Percentiles rank a stretch among this genome's conserved stretches.
phyloP scores from a whole-genome alignment of 2,113 vertebrate species.

The Tretioscincus oriximinensis region DNA sequence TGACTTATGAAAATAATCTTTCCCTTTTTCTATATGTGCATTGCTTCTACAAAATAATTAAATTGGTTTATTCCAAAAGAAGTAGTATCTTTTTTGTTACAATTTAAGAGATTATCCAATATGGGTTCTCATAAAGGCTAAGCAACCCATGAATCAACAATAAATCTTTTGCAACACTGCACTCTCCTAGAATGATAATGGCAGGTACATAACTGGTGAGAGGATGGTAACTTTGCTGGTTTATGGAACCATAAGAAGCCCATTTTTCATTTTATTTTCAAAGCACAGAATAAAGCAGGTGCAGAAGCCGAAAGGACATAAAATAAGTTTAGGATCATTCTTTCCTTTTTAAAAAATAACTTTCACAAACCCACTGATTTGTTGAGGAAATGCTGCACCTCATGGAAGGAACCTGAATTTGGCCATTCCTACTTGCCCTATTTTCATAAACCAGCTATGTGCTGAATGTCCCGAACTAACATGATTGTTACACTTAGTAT shows the following conservation, averaged over 20 bases:
- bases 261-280: not conserved
- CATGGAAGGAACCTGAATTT: not conserved
- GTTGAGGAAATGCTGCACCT: not conserved
- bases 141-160: not conserved
- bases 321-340: not conserved
- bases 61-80: not conserved
- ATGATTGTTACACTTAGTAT: not conserved
- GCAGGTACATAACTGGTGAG: not conserved
- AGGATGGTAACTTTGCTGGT: not conserved
- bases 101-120: not conserved
- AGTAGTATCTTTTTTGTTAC: not conserved
- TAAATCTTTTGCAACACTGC: not conserved
- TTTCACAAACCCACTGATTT: not conserved
- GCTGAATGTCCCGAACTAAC: not conserved
- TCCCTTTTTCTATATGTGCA: not conserved
- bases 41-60: not conserved
- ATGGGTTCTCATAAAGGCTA: not conserved
- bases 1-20: not conserved
- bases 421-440: not conserved
- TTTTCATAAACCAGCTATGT: not conserved
- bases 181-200: not conserved
- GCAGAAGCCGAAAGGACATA: no score
- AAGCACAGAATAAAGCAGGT: not conserved
- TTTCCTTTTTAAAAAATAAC: not conserved
- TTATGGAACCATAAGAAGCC: not conserved